Percentiles rank a stretch among this genome's conserved stretches.
Evolutionary conservation across 2,113 vertebrate species (phyloP).

Genomic region (Elephantulus edwardii): DNA sequence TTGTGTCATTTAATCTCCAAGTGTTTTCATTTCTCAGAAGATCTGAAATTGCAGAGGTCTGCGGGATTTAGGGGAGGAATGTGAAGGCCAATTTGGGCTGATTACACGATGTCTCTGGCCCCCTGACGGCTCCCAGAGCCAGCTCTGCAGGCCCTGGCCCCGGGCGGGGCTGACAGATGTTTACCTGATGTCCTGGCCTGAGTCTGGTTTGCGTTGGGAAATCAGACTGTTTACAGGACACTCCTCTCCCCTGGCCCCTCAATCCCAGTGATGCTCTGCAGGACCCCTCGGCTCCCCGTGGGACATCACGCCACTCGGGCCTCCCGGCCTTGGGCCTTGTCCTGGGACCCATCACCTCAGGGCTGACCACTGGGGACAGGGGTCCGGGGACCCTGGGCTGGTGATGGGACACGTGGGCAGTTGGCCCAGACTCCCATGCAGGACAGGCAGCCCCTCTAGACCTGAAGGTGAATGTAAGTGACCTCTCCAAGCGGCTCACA

Average conservation of each 20-base stretch:
- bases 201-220: conserved; percentile 65
- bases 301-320: not conserved
- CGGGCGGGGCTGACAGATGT: conserved; percentile 51
- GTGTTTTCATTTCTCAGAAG: conserved; percentile 58
- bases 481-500: too few species aligned
- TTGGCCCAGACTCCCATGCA: fast-evolving
- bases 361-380: not conserved
- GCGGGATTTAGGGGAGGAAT: conserved; percentile 64
- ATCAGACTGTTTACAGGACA: conserved; percentile 68
- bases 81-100: conserved; percentile 58
- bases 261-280: not conserved
- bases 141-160: conserved; percentile 55
- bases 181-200: conserved; percentile 60
- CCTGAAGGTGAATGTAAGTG: too few species aligned
- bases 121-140: conserved; percentile 60
- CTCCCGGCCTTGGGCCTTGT: not conserved
- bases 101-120: conserved; percentile 56
- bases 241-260: not conserved
- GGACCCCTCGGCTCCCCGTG: not conserved
- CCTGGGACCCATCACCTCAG: not conserved
- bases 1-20: conserved; percentile 33
- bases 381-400: not conserved
- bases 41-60: conserved; percentile 60
- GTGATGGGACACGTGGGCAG: too few species aligned
- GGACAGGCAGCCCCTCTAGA: not conserved